Evolutionary conservation across 2,888 invertebrate species (phyloP).

Genomic region (Antheraea yamamai): DNA sequence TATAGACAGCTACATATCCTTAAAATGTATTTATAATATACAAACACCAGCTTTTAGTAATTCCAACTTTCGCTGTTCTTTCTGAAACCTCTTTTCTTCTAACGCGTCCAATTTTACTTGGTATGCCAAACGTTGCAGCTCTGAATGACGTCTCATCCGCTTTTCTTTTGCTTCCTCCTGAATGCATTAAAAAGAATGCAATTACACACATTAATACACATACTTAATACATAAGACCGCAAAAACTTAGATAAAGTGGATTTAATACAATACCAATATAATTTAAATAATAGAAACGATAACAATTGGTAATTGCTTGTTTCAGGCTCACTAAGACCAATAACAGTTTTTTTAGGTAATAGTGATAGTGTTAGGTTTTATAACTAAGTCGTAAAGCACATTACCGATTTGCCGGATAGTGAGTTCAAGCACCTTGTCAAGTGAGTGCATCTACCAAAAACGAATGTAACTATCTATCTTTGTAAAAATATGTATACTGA

Average conservation of each 20-base stretch:
- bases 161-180: constrained; percentile 53
- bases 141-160: constrained; percentile 55
- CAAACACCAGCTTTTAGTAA: constrained; percentile 64
- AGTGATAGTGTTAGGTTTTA: no score
- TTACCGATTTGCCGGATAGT: no score
- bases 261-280: no score
- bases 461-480: no score
- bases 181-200: background rate
- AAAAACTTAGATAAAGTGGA: no score
- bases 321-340: no score
- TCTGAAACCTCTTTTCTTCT: constrained; percentile 43
- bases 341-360: no score
- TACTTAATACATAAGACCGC: no score
- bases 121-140: constrained; percentile 63
- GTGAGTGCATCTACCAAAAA: no score
- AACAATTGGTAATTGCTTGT: background rate
- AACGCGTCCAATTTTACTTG: constrained; percentile 57
- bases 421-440: no score
- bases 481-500: no score
- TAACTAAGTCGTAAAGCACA: no score
- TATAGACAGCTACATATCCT: background rate
- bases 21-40: constrained; percentile 14
- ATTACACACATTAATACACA: background rate
- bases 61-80: constrained; percentile 54
- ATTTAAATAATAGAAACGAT: background rate